Percentiles rank a stretch among this genome's conserved stretches.
These are phyloP conservation scores for Philaethria dido DNA, from an alignment of 2,888 invertebrate genomes.

Conservation along the genomic window DNA sequence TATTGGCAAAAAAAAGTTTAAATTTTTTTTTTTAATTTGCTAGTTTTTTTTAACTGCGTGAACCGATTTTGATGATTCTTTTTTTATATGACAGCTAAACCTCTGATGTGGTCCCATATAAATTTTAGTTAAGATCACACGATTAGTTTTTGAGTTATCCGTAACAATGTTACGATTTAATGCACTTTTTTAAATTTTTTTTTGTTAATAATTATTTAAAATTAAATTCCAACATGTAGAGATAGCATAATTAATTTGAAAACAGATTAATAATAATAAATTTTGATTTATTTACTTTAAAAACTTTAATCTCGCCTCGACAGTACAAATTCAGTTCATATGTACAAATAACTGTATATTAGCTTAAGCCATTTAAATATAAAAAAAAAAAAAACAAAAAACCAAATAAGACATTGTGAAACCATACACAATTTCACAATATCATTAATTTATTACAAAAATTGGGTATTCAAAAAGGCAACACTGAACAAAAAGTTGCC, in stretches of 20 bases:
- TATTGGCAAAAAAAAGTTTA: neutral
- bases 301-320: neutral
- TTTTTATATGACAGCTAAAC: too few relatives aligned
- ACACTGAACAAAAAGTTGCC: neutral
- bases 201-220: too few relatives aligned
- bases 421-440: neutral
- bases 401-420: neutral
- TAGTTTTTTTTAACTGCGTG: too few relatives aligned
- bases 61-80: too few relatives aligned
- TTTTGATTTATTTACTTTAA: neutral
- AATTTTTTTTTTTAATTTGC: too few relatives aligned
- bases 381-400: neutral
- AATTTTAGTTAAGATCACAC: too few relatives aligned
- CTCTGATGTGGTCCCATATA: too few relatives aligned
- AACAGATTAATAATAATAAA: constrained; percentile 8
- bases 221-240: constrained; percentile 6
- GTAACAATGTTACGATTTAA: too few relatives aligned
- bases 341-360: constrained; percentile 20
- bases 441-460: neutral
- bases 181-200: too few relatives aligned
- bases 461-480: constrained; percentile 7
- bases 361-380: neutral
- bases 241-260: constrained; percentile 5
- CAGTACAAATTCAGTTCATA: constrained; percentile 21
- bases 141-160: too few relatives aligned